A percentile compares a stretch with the other conserved stretches of the same genome.
Conservation (phyloP, 1,140 invertebrate species). For the Vanessa atalanta region DNA sequence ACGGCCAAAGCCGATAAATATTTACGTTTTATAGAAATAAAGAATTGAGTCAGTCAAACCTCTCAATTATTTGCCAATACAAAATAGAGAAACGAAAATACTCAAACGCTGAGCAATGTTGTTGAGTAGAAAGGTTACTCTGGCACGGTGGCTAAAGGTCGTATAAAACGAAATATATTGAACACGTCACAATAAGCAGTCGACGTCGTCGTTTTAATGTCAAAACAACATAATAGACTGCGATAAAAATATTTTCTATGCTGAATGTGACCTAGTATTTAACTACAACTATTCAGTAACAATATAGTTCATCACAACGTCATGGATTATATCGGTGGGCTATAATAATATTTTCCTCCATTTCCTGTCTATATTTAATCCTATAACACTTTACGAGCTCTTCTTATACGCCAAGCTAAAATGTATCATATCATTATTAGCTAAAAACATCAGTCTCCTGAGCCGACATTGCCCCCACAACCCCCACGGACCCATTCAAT, state of each 20-base stretch:
- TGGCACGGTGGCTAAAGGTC: constrained; percentile 41
- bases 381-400: constrained; percentile 54
- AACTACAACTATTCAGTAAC: not conserved
- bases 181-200: constrained; percentile 1
- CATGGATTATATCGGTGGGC: constrained; percentile 31
- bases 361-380: constrained; percentile 56
- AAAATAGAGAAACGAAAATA: constrained; percentile 31
- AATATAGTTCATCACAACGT: constrained; percentile 34
- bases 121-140: constrained; percentile 39
- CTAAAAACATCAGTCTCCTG: constrained; percentile 26
- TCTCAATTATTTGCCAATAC: constrained; percentile 20
- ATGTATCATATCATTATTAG: constrained; percentile 32
- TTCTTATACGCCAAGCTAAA: constrained; percentile 40
- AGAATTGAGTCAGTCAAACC: not conserved
- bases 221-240: constrained; percentile 22
- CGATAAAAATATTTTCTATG: constrained; percentile 1
- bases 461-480: constrained; percentile 34
- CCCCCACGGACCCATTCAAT: constrained; percentile 69
- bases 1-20: not conserved
- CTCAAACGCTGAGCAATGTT: constrained; percentile 29
- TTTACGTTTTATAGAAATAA: not conserved
- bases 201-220: constrained; percentile 23
- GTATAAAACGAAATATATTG: constrained; percentile 26
- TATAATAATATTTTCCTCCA: constrained; percentile 48
- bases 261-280: constrained; percentile 14